These are phyloP conservation scores for Sus cebifrons DNA, from an alignment of 2,797 vertebrate genomes.

Conservation along the genomic window DNA sequence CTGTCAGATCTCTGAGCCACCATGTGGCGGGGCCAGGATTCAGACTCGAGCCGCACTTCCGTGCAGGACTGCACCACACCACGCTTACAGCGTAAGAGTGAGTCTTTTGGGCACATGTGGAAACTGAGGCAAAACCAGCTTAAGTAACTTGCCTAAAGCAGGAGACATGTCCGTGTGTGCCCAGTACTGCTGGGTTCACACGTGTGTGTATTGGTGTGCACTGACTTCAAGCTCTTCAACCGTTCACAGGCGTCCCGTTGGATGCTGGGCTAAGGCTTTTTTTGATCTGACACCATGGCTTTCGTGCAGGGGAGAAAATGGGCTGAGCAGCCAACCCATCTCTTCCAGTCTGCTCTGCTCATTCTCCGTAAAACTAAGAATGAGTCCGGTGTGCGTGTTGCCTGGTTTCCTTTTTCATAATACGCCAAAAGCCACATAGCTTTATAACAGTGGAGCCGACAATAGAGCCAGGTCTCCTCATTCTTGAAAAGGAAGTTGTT, in stretches of 20 bases:
- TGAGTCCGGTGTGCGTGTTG: background rate
- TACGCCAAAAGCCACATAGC: background rate
- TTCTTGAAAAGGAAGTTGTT: constrained; percentile 66
- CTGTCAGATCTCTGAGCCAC: background rate
- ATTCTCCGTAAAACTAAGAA: constrained; percentile 6
- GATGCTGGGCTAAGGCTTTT: background rate
- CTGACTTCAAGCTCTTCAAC: background rate
- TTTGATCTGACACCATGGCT: background rate
- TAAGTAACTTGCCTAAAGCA: background rate
- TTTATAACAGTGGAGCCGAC: constrained; percentile 9
- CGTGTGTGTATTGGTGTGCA: background rate
- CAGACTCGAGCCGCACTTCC: background rate
- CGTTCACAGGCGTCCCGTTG: background rate
- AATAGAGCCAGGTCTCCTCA: constrained; percentile 46
- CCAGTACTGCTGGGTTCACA: background rate
- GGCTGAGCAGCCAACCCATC: background rate
- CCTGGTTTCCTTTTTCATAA: background rate
- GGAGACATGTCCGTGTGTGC: background rate
- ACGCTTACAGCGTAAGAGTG: background rate
- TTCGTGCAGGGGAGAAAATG: background rate
- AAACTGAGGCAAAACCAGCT: constrained; percentile 4
- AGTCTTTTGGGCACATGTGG: background rate
- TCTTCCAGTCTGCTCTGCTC: background rate
- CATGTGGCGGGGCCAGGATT: background rate
- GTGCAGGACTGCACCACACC: background rate